Conservation (phyloP, 2,797 vertebrate genomes). For the Hypotaenidia philippensis region DNA sequence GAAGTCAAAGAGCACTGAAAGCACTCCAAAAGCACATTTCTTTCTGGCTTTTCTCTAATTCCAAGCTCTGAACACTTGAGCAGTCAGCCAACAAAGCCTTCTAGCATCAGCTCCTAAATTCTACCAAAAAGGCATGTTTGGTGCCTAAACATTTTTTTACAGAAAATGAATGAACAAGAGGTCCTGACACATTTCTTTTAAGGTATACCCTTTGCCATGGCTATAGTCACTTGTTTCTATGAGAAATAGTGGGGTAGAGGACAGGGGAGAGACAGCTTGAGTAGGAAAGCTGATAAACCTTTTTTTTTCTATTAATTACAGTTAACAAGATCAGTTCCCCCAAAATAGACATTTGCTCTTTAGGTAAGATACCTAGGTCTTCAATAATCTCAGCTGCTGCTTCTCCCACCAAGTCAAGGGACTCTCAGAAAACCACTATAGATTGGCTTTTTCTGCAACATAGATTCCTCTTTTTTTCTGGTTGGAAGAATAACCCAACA, state of each 20-base stretch:
- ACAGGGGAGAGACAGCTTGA: neutral
- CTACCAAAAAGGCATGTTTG: neutral
- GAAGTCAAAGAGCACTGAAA: conserved; percentile 42
- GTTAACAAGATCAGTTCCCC: neutral
- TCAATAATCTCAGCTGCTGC: neutral
- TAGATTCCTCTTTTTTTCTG: neutral
- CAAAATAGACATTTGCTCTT: neutral
- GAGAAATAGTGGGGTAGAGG: neutral
- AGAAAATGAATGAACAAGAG: neutral
- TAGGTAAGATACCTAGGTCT: neutral
- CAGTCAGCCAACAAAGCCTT: conserved; percentile 53
- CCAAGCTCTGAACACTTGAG: conserved; percentile 22
- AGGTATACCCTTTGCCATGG: neutral
- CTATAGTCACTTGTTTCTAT: neutral
- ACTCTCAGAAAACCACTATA: neutral
- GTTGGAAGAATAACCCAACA: neutral
- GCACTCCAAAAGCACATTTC: conserved; percentile 42
- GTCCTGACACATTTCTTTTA: neutral
- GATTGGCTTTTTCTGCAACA: neutral
- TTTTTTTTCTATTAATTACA: neutral
- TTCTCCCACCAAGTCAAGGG: neutral
- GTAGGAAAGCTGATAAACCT: neutral
- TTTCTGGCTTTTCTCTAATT: conserved; percentile 47
- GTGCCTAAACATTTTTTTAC: neutral
- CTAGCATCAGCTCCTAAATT: conserved; percentile 58